These are phyloP conservation scores for Cynopterus sphinx DNA, from an alignment of 2,797 vertebrate genomes.

Conservation along the genomic window DNA sequence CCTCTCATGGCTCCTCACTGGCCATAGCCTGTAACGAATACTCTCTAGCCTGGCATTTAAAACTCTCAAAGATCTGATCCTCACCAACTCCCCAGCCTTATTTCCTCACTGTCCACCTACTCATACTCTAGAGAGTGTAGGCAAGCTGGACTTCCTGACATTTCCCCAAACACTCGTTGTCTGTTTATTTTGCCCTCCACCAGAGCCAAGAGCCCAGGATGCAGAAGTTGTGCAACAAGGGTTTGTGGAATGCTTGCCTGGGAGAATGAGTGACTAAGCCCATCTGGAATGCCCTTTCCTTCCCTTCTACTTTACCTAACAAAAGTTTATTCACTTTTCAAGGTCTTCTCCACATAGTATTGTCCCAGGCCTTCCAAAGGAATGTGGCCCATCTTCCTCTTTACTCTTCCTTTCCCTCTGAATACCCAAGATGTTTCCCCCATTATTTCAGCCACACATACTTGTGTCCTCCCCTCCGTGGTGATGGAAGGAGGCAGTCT, in stretches of 20 bases:
- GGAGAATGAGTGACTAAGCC: not conserved
- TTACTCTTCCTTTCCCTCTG: not conserved
- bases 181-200: not conserved
- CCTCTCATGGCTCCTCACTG: slow-evolving; percentile 5
- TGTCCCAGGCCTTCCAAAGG: not conserved
- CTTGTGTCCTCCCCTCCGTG: rapidly evolving
- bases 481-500: not conserved
- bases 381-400: not conserved
- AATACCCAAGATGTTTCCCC: not conserved
- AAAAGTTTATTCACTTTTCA: not conserved
- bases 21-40: not conserved
- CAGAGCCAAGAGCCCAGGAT: not conserved
- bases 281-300: not conserved
- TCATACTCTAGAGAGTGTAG: not conserved
- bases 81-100: not conserved
- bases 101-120: not conserved
- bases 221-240: not conserved
- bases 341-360: not conserved
- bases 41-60: not conserved
- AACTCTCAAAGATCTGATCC: not conserved
- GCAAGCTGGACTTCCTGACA: not conserved
- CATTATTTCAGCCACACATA: no score
- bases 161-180: not conserved
- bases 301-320: not conserved
- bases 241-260: not conserved